phyloP scores from a whole-genome alignment of 92 coral and sea anemone species.

The Montipora capitata region DNA sequence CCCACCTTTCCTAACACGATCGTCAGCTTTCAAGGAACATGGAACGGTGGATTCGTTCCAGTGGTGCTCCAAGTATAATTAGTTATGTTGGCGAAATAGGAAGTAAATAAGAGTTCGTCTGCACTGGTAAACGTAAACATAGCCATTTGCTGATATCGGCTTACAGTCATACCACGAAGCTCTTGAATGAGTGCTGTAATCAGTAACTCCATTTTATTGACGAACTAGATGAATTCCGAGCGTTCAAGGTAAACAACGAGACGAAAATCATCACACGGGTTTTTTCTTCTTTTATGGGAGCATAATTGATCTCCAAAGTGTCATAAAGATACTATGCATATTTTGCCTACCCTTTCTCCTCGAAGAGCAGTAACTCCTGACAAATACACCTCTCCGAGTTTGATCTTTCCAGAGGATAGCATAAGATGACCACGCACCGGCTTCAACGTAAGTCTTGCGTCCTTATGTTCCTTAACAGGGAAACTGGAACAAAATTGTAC shows the following conservation, averaged over 20 bases:
- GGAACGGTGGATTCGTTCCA: too few species aligned
- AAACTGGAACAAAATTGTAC: background rate
- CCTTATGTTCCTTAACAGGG: constrained; percentile 50
- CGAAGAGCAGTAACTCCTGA: constrained; percentile 77
- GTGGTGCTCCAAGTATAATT: too few species aligned
- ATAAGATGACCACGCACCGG: constrained; percentile 72
- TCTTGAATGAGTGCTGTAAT: constrained; percentile 36
- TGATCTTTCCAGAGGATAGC: constrained; percentile 67
- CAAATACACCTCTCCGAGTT: constrained; percentile 83
- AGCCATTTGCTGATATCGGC: constrained; percentile 65
- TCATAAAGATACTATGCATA: background rate
- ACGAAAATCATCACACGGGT: constrained; percentile 13
- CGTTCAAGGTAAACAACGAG: constrained; percentile 40
- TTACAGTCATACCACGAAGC: constrained; percentile 65
- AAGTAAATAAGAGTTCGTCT: background rate
- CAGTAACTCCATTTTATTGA: constrained; percentile 19
- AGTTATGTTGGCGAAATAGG: background rate
- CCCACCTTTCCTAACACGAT: background rate
- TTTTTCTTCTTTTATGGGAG: constrained; percentile 13
- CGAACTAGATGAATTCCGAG: constrained; percentile 35
- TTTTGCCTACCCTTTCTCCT: constrained; percentile 77
- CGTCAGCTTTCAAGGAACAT: constrained; percentile 17
- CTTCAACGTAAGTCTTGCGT: constrained; percentile 71
- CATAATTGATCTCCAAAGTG: background rate
- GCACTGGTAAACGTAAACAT: background rate